phyloP scores from a whole-genome alignment of 2,888 invertebrate species.

The Hypselothyrea guttata region DNA sequence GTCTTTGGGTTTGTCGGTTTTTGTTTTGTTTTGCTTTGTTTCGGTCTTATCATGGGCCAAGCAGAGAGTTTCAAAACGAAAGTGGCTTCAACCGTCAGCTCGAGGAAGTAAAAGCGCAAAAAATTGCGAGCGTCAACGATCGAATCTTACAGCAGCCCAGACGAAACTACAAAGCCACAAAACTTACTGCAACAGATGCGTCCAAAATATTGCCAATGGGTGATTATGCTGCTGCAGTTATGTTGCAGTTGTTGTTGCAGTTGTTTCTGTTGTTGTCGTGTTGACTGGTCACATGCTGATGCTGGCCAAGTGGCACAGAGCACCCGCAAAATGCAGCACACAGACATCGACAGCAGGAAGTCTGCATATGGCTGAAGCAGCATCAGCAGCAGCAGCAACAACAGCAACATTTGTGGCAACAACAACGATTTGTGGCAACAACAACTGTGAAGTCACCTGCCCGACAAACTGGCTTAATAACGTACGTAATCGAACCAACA shows the following conservation, averaged over 20 bases:
- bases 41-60: background rate
- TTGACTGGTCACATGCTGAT: constrained; percentile 2
- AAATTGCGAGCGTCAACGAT: constrained; percentile 38
- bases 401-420: background rate
- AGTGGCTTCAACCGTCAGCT: constrained; percentile 42
- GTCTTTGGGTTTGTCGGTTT: background rate
- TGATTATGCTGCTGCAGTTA: constrained; percentile 4
- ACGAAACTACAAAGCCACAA: constrained; percentile 19
- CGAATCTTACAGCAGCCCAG: constrained; percentile 32
- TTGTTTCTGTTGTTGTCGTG: background rate
- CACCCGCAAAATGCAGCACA: constrained; percentile 48
- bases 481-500: background rate
- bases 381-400: constrained; percentile 2
- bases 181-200: constrained; percentile 19
- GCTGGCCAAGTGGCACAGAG: constrained; percentile 12
- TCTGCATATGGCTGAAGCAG: constrained; percentile 23
- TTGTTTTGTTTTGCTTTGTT: constrained; percentile 11
- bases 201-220: constrained; percentile 18
- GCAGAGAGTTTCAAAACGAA: constrained; percentile 22
- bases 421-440: no score
- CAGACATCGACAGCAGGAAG: constrained; percentile 46
- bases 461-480: constrained; percentile 10
- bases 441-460: constrained; percentile 5
- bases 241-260: background rate
- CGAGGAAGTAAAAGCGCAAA: constrained; percentile 63